Evolutionary conservation across 2,113 vertebrate species (phyloP).

Genomic region (Dipodomys merriami): DNA sequence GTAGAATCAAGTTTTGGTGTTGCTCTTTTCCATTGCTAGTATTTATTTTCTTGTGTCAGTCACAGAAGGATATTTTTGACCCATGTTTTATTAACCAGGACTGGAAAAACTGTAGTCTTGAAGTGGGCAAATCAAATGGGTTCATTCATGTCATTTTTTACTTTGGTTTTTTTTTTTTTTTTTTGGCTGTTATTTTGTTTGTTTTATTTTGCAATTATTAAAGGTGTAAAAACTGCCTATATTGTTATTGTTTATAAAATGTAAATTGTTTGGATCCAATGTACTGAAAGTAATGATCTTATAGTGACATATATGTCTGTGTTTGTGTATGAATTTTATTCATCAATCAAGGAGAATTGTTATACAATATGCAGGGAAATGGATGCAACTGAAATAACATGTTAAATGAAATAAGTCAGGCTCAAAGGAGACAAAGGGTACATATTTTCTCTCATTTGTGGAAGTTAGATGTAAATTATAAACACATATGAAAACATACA

Average conservation of each 20-base stretch:
- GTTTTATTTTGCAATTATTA: background rate
- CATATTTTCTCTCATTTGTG: no score
- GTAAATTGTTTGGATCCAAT: background rate
- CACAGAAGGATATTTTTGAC: background rate
- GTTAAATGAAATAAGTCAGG: no score
- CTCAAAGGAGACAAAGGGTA: no score
- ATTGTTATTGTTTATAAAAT: conserved; percentile 31
- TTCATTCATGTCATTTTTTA: background rate
- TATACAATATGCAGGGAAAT: no score
- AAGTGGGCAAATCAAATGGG: background rate
- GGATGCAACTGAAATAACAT: no score
- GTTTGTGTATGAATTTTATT: no score
- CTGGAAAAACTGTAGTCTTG: background rate
- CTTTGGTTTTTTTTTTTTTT: background rate
- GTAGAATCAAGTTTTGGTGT: background rate
- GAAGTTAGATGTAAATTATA: no score
- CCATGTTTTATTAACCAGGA: background rate
- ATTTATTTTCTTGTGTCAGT: background rate
- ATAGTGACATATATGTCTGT: no score
- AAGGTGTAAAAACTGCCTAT: background rate
- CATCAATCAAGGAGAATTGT: no score
- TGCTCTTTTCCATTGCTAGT: background rate
- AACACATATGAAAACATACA: no score
- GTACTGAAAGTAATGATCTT: background rate
- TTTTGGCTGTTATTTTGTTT: background rate